These are phyloP conservation scores for Etheostoma spectabile DNA, from an alignment of 2,113 vertebrate genomes.

Conservation along the genomic window DNA sequence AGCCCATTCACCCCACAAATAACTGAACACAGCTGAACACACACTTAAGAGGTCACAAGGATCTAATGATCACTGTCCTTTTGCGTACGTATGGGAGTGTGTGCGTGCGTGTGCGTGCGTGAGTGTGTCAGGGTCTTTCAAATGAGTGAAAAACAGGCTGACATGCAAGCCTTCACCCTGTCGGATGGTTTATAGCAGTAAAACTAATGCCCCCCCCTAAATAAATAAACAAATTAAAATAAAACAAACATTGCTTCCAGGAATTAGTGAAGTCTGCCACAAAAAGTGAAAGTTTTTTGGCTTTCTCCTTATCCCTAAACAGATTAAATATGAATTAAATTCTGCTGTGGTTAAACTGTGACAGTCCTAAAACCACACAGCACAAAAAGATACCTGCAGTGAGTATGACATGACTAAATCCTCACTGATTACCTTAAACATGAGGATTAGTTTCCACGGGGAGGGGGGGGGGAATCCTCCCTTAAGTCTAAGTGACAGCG, in stretches of 20 bases:
- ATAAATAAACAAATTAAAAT: neutral
- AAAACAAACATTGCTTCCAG: slow-evolving; percentile 1
- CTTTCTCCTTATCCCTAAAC: slow-evolving; percentile 52
- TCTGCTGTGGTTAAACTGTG: slow-evolving; percentile 64
- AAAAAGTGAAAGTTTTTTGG: slow-evolving; percentile 34
- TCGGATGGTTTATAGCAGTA: slow-evolving; percentile 2
- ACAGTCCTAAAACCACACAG: slow-evolving; percentile 54
- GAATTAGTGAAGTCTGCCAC: slow-evolving; percentile 5
- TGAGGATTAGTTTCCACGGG: slow-evolving; percentile 64
- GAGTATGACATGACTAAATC: slow-evolving; percentile 68
- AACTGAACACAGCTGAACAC: slow-evolving; percentile 31
- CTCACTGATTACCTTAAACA: slow-evolving; percentile 72
- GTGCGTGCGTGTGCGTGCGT: neutral
- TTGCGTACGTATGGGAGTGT: neutral
- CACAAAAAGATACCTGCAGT: slow-evolving; percentile 61
- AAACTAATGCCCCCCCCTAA: neutral
- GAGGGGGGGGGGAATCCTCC: slow-evolving; percentile 6
- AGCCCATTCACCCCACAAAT: slow-evolving; percentile 10
- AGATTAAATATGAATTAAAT: slow-evolving; percentile 65
- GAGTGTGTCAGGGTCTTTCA: neutral
- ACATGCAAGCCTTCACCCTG: slow-evolving; percentile 5
- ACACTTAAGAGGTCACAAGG: slow-evolving; percentile 18
- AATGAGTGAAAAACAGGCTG: neutral
- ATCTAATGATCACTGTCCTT: slow-evolving; percentile 16
- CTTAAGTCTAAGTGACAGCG: slow-evolving; percentile 74